phyloP scores from a whole-genome alignment of 2,888 invertebrate species.

The Ectobius pallidus region DNA sequence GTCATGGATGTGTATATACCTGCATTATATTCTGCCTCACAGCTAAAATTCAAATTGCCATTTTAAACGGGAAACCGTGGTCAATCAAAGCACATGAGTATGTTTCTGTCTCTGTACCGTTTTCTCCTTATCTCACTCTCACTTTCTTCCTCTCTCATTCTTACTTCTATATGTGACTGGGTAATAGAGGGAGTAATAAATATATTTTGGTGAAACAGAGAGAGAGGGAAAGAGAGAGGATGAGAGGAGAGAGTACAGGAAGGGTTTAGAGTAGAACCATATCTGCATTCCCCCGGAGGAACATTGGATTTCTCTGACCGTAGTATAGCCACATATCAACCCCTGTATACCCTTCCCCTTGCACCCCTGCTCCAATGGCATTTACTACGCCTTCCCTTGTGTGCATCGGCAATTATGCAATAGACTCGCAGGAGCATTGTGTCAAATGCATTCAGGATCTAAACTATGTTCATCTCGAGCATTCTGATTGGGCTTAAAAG shows the following conservation, averaged over 20 bases:
- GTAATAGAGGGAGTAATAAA: too few species aligned
- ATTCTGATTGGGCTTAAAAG: too few species aligned
- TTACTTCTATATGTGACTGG: too few species aligned
- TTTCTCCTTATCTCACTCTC: too few species aligned
- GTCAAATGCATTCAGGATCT: too few species aligned
- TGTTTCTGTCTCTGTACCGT: too few species aligned
- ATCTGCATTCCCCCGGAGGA: background rate
- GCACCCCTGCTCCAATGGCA: too few species aligned
- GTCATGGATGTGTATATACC: background rate
- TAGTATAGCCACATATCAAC: background rate
- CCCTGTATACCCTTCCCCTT: background rate
- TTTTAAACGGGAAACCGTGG: background rate
- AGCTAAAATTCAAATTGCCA: background rate
- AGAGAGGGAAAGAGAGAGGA: background rate
- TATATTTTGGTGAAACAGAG: too few species aligned
- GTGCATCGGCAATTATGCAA: background rate
- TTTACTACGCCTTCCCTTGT: background rate
- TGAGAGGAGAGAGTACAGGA: background rate
- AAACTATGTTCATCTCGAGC: too few species aligned
- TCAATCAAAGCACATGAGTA: background rate
- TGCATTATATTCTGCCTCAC: background rate
- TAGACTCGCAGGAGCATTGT: background rate
- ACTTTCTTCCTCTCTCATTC: too few species aligned
- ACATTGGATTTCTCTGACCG: background rate
- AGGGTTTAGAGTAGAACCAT: background rate